Evolutionary conservation across 2,797 vertebrate species (phyloP), one percentile per base, ranked within the genome.

Genomic region (Botia almorhae): DNA sequence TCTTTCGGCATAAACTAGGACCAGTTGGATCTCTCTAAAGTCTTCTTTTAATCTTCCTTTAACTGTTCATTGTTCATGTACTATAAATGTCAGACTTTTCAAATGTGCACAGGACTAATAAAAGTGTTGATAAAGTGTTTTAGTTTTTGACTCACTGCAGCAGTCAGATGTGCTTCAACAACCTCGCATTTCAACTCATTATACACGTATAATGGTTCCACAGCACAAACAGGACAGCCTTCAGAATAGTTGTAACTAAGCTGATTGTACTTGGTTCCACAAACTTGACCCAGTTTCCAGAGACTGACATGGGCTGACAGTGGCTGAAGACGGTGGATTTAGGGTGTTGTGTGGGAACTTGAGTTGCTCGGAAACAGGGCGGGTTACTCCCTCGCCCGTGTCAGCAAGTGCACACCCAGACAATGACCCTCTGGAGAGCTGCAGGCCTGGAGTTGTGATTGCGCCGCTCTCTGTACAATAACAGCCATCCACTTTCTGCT

Each of bases 351-450:
- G 70, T 83, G 83, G 81, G 85, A 87, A 86, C 48, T 46, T 73
- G 71, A 63, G 64, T 71, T 39, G 56, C 51, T 81, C n/a, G 21
- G 80, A 83, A 87, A 87, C 68, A 17, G 64, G 69, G 74, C 61
- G 81, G 76, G 78, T 85, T 80, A 72, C 85, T 85, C 84, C 82
- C 73, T 78, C 36, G 1, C 48, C 80, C 19, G 77, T 71, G 82
- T 74, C 75, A 74, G 36, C 55, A 55, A 69, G 76, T 82, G 82
- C 82, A 79, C 83, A 75, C 82, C 29, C 48, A 86, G 61, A 89
- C 86, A 87, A 87, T 86, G 36, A 81, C 61, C 48, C 84, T 84
- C 85, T 72, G 63, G 82, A 82, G 82, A 81, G 50, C 63, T 36
- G 74, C 7, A 51, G 26, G 56, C 4, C 46, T 69, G 55, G 53